These are phyloP conservation scores for Drosophila pseudotalamancana DNA, from an alignment of 2,888 invertebrate species.

Conservation along the genomic window DNA sequence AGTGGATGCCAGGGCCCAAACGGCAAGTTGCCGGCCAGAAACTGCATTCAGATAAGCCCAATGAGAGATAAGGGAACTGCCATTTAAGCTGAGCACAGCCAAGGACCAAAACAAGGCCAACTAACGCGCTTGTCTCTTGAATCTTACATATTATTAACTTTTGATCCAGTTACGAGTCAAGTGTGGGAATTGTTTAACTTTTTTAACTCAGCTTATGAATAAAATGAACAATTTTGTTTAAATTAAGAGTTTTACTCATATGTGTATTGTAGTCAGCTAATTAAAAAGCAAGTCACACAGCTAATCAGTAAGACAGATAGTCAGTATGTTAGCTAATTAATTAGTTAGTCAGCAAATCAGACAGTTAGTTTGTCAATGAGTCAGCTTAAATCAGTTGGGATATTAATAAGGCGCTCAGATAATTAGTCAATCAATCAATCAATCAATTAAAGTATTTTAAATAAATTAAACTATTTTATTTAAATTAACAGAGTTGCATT, in stretches of 20 bases:
- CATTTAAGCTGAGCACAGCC: constrained; percentile 3
- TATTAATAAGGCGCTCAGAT: too few species aligned
- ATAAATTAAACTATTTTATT: too few species aligned
- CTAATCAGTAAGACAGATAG: too few species aligned
- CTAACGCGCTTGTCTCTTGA: background rate
- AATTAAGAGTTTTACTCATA: background rate
- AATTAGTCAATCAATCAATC: too few species aligned
- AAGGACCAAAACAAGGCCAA: background rate
- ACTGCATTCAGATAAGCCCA: constrained; percentile 1
- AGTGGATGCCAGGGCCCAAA: constrained; percentile 14
- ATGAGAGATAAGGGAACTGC: constrained; percentile 15
- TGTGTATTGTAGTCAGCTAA: too few species aligned
- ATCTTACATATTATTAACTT: background rate
- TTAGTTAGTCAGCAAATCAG: too few species aligned
- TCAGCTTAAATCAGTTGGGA: too few species aligned
- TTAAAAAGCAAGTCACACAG: too few species aligned
- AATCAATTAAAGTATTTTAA: too few species aligned
- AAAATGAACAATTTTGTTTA: background rate
- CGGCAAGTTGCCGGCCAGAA: constrained; percentile 9
- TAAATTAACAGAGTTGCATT: too few species aligned
- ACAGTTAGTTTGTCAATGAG: too few species aligned
- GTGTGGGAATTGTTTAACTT: background rate
- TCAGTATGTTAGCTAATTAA: too few species aligned
- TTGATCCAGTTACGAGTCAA: background rate
- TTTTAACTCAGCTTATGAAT: background rate